Base-by-base conservation (phyloP, 2,113 vertebrate species). In the Motacilla tschutschensis region DNA sequence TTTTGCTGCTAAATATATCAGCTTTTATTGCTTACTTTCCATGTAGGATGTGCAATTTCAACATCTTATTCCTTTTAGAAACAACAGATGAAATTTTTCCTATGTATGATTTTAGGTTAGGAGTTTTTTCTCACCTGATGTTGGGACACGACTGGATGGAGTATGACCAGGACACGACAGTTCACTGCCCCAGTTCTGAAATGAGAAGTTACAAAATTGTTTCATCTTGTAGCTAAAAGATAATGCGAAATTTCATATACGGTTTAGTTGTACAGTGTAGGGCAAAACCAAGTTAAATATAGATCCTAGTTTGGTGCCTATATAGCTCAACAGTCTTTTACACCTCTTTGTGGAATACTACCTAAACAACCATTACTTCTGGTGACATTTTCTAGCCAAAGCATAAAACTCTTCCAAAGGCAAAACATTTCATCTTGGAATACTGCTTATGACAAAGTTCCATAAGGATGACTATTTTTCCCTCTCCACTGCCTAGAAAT, bases 181-280 rank as follows among this genome's bases (percentile, higher is more conserved):
- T 64, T 99, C 97, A 82, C 98, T 98, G 36, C 99, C 99, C 98
- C 98, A 99, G 29, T 98, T 98, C 99, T 98, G 95, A 92, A 93
- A 96, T 11, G 24, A 81, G 13, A 75, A 85, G 54, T 82, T 79
- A 77, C 60, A 83, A 77, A 83, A n/a, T 9, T 7, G 7, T 12
- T 51, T 85, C 38, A 46, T 18, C 3, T 71, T 53, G 14, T 26
- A 22, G 22, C 58, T 74, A 78, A 38, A 78, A 91, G 9, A 60
- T 7, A 43, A 71, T 24, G 38, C 0, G 7, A 21, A 57, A 79
- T 53, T 77, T 77, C 9, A 47, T 28, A 31, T 8, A 70, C 21
- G 9, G 10, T 59, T 43, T 25, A 69, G 55, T 18, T 76, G 17
- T 14, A 35, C 29, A 51, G 55, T 9, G 35, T 81, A 81, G 9